phyloP scores from a whole-genome alignment of 2,113 vertebrate species.

The Heteronetta atricapilla region DNA sequence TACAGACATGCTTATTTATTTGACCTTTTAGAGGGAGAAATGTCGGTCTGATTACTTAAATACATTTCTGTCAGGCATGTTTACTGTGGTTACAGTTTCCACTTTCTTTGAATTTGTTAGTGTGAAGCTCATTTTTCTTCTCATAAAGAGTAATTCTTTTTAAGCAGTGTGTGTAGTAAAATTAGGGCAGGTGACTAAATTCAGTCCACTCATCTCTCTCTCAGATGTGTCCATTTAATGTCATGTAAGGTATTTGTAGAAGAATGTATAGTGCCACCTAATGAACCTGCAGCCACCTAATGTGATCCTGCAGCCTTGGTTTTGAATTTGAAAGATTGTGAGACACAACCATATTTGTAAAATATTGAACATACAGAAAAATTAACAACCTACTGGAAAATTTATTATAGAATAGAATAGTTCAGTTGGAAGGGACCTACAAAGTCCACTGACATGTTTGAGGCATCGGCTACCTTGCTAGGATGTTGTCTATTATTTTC shows the following conservation, averaged over 20 bases:
- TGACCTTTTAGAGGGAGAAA: not conserved
- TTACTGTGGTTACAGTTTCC: not conserved
- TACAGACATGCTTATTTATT: not conserved
- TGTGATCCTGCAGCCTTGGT: not conserved
- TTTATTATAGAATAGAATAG: not conserved
- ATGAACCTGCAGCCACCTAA: not conserved
- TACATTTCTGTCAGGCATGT: not conserved
- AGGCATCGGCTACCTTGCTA: not conserved
- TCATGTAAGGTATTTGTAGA: not conserved
- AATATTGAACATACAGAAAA: not conserved
- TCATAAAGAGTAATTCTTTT: not conserved
- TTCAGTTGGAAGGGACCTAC: not conserved
- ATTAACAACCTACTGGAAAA: not conserved
- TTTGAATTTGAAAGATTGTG: not conserved
- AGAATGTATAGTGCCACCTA: slow-evolving; percentile 12
- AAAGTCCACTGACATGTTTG: not conserved
- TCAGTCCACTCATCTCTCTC: not conserved
- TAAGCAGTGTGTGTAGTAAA: not conserved
- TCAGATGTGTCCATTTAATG: not conserved
- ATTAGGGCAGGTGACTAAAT: not conserved
- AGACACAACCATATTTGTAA: not conserved
- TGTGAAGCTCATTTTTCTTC: not conserved
- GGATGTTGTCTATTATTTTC: not conserved
- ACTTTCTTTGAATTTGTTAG: not conserved
- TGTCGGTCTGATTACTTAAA: not conserved